Evolutionary conservation across 2,888 invertebrate genomes (phyloP), one percentile per base, ranked within the genome.

Genomic region (Catocala nupta): DNA sequence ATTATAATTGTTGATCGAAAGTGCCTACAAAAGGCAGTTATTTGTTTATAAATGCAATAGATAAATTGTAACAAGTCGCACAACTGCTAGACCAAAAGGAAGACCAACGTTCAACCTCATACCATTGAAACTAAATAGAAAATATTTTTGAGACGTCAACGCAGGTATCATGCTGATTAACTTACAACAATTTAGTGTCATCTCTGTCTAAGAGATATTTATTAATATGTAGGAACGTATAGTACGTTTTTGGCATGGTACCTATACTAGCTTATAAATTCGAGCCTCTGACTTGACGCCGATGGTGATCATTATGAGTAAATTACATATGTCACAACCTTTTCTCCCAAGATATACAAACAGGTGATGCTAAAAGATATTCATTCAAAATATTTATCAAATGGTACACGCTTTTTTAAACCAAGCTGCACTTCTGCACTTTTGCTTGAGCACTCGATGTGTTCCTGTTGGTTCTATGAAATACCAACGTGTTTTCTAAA

Each of bases 51-150:
- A 68, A 59, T 70, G 71, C 69, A 74, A 72, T 72, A 75, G 61
- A 67, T 55, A 71, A 67, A 71, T 64, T 57, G 67, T 77, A 84
- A 85, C 73, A 78, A 81, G 68, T 83, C 86, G 90, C 88, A 90
- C 89, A 90, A 90, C 78, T 79, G 74, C 71, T 77, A 80, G 87
- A 91, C 88, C 89, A 89, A 89, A 84, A 80, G 76, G 75, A 82
- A 88, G 90, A 88, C 89, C 87, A 89, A 87, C 84, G 64, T 78
- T 76, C 73, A 81, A 84, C 75, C 73, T 82, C 78, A 82, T 81
- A 76, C 72, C 77, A 77, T 63, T 71, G 62, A 75, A 79, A 71
- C 73, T 67, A 73, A 54, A 79, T 63, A 73, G 57, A 65, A 66
- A 58, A 75, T 86, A 86, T 88, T 86, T 84, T 87, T 85, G 81